Evolutionary conservation across 2,888 invertebrate species (phyloP), one percentile per base, ranked within the genome.

Genomic region (Thalpophila matura): DNA sequence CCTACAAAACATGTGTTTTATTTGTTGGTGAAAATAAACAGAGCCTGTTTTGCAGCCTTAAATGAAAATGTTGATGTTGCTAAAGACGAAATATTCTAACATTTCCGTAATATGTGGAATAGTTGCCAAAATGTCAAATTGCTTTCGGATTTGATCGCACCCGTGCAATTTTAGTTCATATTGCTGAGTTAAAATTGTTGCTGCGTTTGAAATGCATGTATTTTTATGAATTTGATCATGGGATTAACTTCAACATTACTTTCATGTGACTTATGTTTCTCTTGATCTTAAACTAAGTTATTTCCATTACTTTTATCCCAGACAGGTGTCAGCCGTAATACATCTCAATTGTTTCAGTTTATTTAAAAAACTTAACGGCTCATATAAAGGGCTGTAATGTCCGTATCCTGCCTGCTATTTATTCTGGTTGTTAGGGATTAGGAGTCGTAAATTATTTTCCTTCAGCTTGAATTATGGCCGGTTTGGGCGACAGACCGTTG

Each of bases 371-470:
- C 81, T 89, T 84, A 86, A 89, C 87, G 83, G 81, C 86, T 86
- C 84, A 81, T 86, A 85, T 85, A 82, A 86, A 85, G 77, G 83
- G 78, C 81, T 78, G 80, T 82, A 86, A 85, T 83, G 86, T 83
- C 82, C 86, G 85, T 86, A 91, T 93, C 92, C 92, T 89, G 92
- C 73, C 79, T 69, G 70, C 77, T 77, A 88, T 89, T 85, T 89
- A 90, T 90, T 87, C 88, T 84, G 78, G 87, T 85, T 87, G 86
- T 84, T 83, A 70, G 79, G 86, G 86, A 89, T 91, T 89, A 89
- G 83, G 81, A 77, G 85, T 83, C 85, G 84, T 94, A 92, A 93
- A 93, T 93, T 93, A 93, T 92, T 86, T 92, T 89, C 88, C 83
- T 88, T 85, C 70, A 75, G 82, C 76, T 79, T 90, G 89, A 93